These are phyloP conservation scores for Cheilosia scutellata DNA, from an alignment of 2,888 invertebrate genomes.

Conservation along the genomic window DNA sequence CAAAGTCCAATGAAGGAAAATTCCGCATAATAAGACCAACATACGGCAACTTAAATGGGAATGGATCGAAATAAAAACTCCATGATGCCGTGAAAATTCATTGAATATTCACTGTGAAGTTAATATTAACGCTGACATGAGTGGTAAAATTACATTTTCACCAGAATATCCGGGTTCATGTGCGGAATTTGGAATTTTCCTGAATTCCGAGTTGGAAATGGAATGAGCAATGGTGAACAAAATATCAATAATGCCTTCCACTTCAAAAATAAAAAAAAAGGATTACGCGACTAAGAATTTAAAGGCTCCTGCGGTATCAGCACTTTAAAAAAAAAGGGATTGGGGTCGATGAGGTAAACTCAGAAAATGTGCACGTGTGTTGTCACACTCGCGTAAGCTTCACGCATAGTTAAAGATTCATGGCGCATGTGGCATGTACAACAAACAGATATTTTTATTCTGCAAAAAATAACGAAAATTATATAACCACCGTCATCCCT, in stretches of 20 bases:
- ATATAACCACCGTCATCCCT: too few relatives aligned
- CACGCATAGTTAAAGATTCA: too few relatives aligned
- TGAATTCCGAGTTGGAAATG: slow-evolving; percentile 17
- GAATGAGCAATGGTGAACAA: neutral
- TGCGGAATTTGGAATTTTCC: slow-evolving; percentile 45
- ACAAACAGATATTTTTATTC: too few relatives aligned
- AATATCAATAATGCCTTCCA: neutral
- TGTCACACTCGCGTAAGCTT: too few relatives aligned
- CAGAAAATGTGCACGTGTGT: too few relatives aligned
- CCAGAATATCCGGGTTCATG: slow-evolving; percentile 50
- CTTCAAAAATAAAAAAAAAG: too few relatives aligned
- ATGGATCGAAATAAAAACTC: slow-evolving; percentile 45
- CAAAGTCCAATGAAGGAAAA: slow-evolving; percentile 35
- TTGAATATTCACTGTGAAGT: slow-evolving; percentile 66
- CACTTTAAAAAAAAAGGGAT: too few relatives aligned
- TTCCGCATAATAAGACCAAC: slow-evolving; percentile 1
- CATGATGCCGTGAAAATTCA: slow-evolving; percentile 49
- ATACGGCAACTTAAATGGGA: slow-evolving; percentile 27
- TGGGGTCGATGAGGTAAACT: too few relatives aligned
- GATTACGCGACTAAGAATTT: too few relatives aligned
- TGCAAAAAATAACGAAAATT: too few relatives aligned
- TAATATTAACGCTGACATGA: slow-evolving; percentile 44
- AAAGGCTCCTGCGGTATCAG: too few relatives aligned
- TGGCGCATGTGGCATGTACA: too few relatives aligned
- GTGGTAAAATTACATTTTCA: slow-evolving; percentile 42